phyloP scores from a whole-genome alignment of 2,797 vertebrate species.

The Fistularia tabacaria region DNA sequence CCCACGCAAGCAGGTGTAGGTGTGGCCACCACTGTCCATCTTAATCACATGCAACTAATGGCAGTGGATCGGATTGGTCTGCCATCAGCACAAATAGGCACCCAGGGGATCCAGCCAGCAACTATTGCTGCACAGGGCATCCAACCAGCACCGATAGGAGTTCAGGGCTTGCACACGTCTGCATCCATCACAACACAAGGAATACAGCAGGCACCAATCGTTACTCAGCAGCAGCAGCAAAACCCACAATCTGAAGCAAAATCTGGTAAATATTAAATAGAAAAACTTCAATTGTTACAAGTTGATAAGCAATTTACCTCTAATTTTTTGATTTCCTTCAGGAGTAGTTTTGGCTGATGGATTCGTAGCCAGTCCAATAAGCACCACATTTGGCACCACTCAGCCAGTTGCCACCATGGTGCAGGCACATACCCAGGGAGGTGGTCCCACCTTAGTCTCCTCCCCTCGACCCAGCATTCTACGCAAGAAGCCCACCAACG shows the following conservation, averaged over 20 bases:
- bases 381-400: conserved; percentile 85
- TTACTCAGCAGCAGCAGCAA: conserved; percentile 79
- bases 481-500: conserved; percentile 91
- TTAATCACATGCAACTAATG: conserved; percentile 98
- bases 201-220: conserved; percentile 83
- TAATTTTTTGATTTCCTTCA: conserved; percentile 37
- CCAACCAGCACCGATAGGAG: conserved; percentile 85
- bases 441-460: conserved; percentile 85
- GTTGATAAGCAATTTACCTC: background rate
- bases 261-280: conserved; percentile 72
- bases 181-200: conserved; percentile 84
- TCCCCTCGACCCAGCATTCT: conserved; percentile 96
- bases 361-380: conserved; percentile 90
- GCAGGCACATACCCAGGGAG: conserved; percentile 88
- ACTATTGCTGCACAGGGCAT: conserved; percentile 87
- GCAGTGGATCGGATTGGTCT: conserved; percentile 93
- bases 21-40: conserved; percentile 92
- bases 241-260: conserved; percentile 83
- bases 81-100: conserved; percentile 87
- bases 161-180: conserved; percentile 88
- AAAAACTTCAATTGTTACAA: background rate
- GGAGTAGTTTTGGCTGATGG: conserved; percentile 91
- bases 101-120: conserved; percentile 89
- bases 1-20: conserved; percentile 88
- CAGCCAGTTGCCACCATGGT: conserved; percentile 89